Conservation (phyloP, 2,888 invertebrate genomes). For the Zaprionus bogoriensis region DNA sequence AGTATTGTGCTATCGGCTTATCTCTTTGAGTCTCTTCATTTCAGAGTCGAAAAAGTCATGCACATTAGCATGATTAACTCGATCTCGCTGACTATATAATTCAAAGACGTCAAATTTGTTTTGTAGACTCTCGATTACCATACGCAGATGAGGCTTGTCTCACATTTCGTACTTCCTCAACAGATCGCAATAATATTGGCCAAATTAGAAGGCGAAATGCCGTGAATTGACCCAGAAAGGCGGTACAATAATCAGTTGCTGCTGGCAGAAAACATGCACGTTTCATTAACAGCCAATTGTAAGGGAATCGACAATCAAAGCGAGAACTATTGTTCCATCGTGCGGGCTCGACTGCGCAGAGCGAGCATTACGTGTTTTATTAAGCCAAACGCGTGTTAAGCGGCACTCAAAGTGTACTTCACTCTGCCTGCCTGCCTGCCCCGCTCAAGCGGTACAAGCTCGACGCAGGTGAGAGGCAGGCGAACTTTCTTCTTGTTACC, state of each 20-base stretch:
- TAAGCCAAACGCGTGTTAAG: too few species aligned
- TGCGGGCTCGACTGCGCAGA: neutral
- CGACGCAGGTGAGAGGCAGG: too few species aligned
- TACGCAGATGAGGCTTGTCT: neutral
- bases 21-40: too few species aligned
- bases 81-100: neutral
- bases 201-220: too few species aligned
- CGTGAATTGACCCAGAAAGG: too few species aligned
- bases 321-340: neutral
- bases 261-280: too few species aligned
- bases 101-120: neutral
- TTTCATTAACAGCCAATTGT: neutral
- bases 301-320: neutral
- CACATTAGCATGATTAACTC: neutral
- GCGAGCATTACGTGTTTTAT: neutral
- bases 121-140: neutral
- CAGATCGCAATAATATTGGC: too few species aligned
- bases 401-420: neutral
- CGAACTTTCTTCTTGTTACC: conserved; percentile 1
- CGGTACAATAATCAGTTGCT: too few species aligned
- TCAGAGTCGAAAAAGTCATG: too few species aligned
- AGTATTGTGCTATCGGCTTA: too few species aligned
- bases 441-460: neutral
- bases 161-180: neutral
- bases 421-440: neutral